A percentile compares a stretch with the other conserved stretches of the same genome.
These are phyloP conservation scores for Nomada ruficornis DNA, from an alignment of 2,888 invertebrate genomes.

Conservation along the genomic window DNA sequence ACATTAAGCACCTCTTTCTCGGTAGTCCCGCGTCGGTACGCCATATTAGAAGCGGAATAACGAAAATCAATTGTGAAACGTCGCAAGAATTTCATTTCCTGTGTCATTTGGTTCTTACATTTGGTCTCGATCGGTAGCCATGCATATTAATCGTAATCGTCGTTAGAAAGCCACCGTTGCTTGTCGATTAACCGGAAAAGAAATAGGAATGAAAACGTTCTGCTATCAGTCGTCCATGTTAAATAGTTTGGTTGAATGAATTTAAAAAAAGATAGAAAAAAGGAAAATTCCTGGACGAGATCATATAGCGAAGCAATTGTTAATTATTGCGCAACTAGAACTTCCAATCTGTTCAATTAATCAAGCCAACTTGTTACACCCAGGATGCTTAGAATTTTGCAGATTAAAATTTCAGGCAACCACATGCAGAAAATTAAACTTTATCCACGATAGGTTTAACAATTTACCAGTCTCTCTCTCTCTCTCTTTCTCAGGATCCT, in stretches of 20 bases:
- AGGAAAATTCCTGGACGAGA: no score
- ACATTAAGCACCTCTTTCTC: not conserved
- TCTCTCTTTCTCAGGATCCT: no score
- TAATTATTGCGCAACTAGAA: no score
- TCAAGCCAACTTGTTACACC: not conserved
- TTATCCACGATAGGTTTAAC: not conserved
- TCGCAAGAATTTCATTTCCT: constrained; percentile 29
- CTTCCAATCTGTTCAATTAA: not conserved
- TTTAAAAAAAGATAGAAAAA: not conserved
- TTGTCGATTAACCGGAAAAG: constrained; percentile 73
- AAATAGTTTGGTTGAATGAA: not conserved
- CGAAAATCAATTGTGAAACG: not conserved
- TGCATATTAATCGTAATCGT: constrained; percentile 66
- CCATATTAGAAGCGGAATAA: not conserved
- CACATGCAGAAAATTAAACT: not conserved
- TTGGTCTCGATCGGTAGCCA: constrained; percentile 22
- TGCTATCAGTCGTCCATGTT: constrained; percentile 10
- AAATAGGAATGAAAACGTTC: constrained; percentile 59
- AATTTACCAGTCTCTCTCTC: not conserved
- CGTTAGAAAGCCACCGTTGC: constrained; percentile 78
- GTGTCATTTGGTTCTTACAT: constrained; percentile 16
- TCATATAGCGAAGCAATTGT: no score
- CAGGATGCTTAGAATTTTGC: not conserved
- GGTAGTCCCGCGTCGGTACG: not conserved
- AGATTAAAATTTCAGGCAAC: constrained; percentile 11